Evolutionary conservation across 2,113 vertebrate species (phyloP), one percentile per base, ranked within the genome.

Genomic region (Psettodes erumei): DNA sequence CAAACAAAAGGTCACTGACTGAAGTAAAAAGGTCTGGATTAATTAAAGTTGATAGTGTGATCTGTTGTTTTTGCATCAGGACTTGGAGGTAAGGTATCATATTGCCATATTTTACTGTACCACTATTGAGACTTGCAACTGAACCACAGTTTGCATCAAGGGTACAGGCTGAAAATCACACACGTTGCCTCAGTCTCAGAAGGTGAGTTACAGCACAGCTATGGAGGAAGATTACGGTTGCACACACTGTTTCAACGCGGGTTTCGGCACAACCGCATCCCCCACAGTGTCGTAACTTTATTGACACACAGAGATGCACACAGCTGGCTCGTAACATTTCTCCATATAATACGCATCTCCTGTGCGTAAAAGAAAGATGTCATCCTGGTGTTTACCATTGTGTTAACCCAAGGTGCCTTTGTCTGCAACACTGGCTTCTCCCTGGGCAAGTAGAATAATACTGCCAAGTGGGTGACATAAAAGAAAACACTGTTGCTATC

Each of bases 201-300:
- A 6, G 27, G 3, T 32, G 8, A 19, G 21, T 58, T 54, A 27
- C 45, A 58, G 15, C 43, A 18, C 40, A 21, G 45, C 33, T 2
- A 8, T 43, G 58, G 69, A 65, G 53, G 65, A 78, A 65, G 64
- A 55, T 56, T 12, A 11, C 1, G 4, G 28, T 81, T 83, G 47
- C 56, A 25, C 23, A 51, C 45, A 63, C 45, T 32, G 51, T 85
- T 88, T 76, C 72, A 71, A 48, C 77, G 66, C 23, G 59, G 58
- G 71, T 79, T 79, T 71, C 19, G 51, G 40, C 37, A 61, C 16
- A 53, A 51, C 12, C 11, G 3, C 28, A 8, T 71, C 9, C 8
- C 16, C 55, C 45, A 10, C 47, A 23, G 45, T 71, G 68, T 82
- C 56, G 25, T 11, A 64, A 82, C 30, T 1, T 11, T 28, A 12